Evolutionary conservation across 2,797 vertebrate species (phyloP).

Genomic region (Channa striata): DNA sequence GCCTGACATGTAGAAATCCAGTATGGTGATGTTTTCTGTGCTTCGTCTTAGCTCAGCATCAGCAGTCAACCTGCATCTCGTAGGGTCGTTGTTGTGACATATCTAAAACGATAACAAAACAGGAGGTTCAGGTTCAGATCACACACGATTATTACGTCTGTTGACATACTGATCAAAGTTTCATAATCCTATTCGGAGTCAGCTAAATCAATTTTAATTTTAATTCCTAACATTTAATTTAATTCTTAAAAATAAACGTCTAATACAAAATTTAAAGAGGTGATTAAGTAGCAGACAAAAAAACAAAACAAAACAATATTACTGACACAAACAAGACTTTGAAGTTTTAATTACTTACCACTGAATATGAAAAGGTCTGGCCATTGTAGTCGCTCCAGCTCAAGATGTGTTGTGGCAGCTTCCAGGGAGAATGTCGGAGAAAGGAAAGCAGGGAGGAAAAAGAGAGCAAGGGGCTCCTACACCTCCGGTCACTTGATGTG

Average conservation of each 20-base stretch:
- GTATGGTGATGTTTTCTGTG: conserved; percentile 17
- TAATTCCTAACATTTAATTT: neutral
- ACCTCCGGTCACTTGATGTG: conserved; percentile 88
- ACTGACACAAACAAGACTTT: conserved; percentile 1
- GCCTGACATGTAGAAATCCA: conserved; percentile 67
- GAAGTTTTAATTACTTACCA: conserved; percentile 37
- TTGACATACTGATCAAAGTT: neutral
- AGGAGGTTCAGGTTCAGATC: neutral
- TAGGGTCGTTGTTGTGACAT: conserved; percentile 35
- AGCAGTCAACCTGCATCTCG: conserved; percentile 33
- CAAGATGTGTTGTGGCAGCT: conserved; percentile 42
- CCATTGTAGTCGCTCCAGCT: conserved; percentile 59
- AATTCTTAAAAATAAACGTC: neutral
- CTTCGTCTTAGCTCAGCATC: conserved; percentile 28
- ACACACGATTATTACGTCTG: neutral
- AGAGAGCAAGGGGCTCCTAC: conserved; percentile 63
- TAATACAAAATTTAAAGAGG: neutral
- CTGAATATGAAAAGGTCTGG: conserved; percentile 3
- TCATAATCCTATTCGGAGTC: neutral
- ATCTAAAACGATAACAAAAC: conserved; percentile 35
- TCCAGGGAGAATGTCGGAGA: conserved; percentile 60
- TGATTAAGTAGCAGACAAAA: no score
- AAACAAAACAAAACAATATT: no score
- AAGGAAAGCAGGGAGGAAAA: conserved; percentile 59
- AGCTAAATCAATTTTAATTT: neutral